Percentiles rank a stretch among this genome's conserved stretches.
These are phyloP conservation scores for Cololabis saira DNA, from an alignment of 2,113 vertebrate genomes.

Conservation along the genomic window DNA sequence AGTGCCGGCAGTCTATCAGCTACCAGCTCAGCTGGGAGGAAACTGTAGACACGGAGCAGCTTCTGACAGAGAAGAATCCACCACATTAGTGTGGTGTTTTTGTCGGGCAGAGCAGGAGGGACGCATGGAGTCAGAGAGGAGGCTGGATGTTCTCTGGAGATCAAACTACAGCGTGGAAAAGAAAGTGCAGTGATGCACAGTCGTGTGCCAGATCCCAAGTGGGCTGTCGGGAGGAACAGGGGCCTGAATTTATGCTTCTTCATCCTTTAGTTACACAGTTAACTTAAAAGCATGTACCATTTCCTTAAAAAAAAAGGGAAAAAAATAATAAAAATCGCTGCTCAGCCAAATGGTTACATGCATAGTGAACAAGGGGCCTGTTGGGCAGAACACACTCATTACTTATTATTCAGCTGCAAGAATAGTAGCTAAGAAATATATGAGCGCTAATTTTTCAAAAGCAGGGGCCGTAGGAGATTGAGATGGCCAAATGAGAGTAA, in stretches of 20 bases:
- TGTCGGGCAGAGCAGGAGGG: slow-evolving; percentile 25
- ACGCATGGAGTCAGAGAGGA: slow-evolving; percentile 25
- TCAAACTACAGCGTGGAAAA: slow-evolving; percentile 26
- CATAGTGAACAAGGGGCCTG: not conserved
- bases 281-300: slow-evolving; percentile 9
- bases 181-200: slow-evolving; percentile 43
- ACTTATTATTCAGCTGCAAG: slow-evolving; percentile 65
- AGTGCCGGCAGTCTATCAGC: slow-evolving; percentile 44
- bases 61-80: slow-evolving; percentile 36
- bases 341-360: slow-evolving; percentile 53
- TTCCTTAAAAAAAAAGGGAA: too few relatives aligned
- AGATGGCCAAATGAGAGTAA: slow-evolving; percentile 57
- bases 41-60: slow-evolving; percentile 34
- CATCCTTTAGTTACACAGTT: slow-evolving; percentile 24
- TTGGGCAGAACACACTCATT: slow-evolving; percentile 41
- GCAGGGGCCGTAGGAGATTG: slow-evolving; percentile 50
- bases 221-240: slow-evolving; percentile 18
- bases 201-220: slow-evolving; percentile 25
- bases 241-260: slow-evolving; percentile 2
- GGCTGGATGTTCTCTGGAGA: slow-evolving; percentile 39
- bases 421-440: too few relatives aligned
- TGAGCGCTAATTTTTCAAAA: slow-evolving; percentile 55
- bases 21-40: slow-evolving; percentile 48
- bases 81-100: slow-evolving; percentile 49
- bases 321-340: not conserved